Base-by-base conservation (phyloP, 2,888 invertebrate species). In the Lagria hirta region DNA sequence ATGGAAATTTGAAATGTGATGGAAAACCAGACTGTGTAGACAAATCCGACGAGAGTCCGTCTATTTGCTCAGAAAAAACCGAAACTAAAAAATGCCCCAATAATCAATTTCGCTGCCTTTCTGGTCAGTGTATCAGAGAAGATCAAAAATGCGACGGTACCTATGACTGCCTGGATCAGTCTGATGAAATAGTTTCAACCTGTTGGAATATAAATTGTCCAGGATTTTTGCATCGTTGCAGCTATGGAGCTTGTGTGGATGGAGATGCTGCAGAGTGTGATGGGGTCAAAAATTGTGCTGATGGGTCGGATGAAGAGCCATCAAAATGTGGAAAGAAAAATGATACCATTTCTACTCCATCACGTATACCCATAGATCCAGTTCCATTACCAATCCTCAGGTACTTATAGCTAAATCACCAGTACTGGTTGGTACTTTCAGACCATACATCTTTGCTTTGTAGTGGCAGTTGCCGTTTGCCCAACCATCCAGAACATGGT, bases 241-340 rank as follows among this genome's bases (percentile, higher is more conserved):
- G 54, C 6, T 67, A 67, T 40, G 68, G 68, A 4, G 66, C 63
- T 3, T 68, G 67, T 46, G 55, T 66, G 3, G 41, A 48, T 8
- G 73, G 76, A 2, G 73, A 75, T 11, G 66, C 73, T 0, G n/a
- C n/a, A n/a, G 67, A 71, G 28, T 84, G 84, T 49, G 74, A 79
- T 51, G 74, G 73, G 1, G 48, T 64, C 4, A 49, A 61, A 28
- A 73, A 79, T 38, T 79, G 79, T 50, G 55, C 67, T 3, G 78
- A 78, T 44, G 69, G 68, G 18, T 77, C 77, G 2, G 78, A 78
- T 55, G 78, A 78, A 52, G 46, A 40, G 27, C 41, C 43, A 4
- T 18, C 23, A 2, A n/a, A n/a, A n/a, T n/a, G n/a, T n/a, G n/a
- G n/a, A n/a, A n/a, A n/a, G n/a, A 26, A 28, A 3, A 30, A 45